These are phyloP conservation scores for Tetrao urogallus DNA, from an alignment of 2,113 vertebrate genomes.

Conservation along the genomic window DNA sequence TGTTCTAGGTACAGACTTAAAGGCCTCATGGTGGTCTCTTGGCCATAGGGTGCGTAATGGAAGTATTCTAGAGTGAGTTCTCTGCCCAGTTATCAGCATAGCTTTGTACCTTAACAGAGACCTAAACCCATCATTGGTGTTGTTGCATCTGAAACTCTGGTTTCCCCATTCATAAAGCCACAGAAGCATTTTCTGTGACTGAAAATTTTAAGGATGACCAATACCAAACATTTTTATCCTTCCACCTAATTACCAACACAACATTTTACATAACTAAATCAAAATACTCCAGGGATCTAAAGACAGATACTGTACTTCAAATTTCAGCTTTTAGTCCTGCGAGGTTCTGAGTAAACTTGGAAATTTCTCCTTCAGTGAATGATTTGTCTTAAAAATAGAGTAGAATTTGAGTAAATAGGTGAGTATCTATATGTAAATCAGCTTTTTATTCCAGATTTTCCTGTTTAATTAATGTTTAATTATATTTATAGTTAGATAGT, in stretches of 20 bases:
- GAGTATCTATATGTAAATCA: background rate
- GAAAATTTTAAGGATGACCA: background rate
- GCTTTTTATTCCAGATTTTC: background rate
- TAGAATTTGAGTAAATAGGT: background rate
- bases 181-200: background rate
- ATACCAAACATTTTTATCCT: background rate
- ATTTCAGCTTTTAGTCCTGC: background rate
- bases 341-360: background rate
- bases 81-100: background rate
- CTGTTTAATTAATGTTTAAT: constrained; percentile 38
- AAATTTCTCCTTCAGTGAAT: background rate
- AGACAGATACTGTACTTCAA: background rate
- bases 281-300: background rate
- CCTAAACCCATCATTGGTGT: background rate
- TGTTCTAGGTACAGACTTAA: background rate
- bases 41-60: background rate
- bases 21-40: background rate
- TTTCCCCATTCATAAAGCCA: background rate
- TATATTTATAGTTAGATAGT: constrained; percentile 79
- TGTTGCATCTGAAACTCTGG: background rate
- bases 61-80: background rate
- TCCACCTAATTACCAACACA: background rate
- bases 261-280: background rate
- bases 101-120: background rate
- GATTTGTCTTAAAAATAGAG: background rate